These are phyloP conservation scores for Drosophila nannoptera DNA, from an alignment of 1,140 invertebrate species.

Conservation along the genomic window DNA sequence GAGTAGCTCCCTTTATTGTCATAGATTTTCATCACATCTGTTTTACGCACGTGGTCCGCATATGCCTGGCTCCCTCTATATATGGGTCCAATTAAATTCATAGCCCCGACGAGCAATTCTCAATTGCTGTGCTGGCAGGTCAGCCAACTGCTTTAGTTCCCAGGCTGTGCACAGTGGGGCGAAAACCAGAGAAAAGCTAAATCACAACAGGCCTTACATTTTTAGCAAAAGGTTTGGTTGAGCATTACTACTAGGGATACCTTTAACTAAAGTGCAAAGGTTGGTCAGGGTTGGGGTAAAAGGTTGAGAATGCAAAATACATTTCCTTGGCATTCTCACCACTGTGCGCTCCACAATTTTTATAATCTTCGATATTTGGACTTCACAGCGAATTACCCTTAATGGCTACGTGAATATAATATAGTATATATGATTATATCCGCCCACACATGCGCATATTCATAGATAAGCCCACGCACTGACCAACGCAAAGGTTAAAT, in stretches of 20 bases:
- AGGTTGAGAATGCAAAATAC: too few species aligned
- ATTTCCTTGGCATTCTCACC: neutral
- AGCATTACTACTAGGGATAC: too few species aligned
- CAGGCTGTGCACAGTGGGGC: slow-evolving; percentile 36
- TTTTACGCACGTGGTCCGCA: slow-evolving; percentile 21
- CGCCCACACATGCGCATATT: slow-evolving; percentile 26
- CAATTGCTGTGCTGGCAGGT: slow-evolving; percentile 30
- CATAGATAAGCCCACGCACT: slow-evolving; percentile 9
- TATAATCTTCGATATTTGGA: slow-evolving; percentile 15
- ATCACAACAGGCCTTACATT: neutral
- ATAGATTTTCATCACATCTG: slow-evolving; percentile 2
- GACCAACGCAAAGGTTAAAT: slow-evolving; percentile 13
- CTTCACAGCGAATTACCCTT: slow-evolving; percentile 16
- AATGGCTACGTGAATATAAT: too few species aligned
- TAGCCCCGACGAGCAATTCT: slow-evolving; percentile 32
- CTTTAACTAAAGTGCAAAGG: too few species aligned
- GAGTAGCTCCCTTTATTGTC: slow-evolving; percentile 53
- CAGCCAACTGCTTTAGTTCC: slow-evolving; percentile 41
- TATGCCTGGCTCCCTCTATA: neutral
- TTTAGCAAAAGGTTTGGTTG: too few species aligned
- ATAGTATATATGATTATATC: neutral
- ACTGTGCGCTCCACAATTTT: slow-evolving; percentile 7
- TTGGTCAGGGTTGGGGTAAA: too few species aligned
- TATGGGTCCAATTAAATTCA: slow-evolving; percentile 39
- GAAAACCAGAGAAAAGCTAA: neutral